Evolutionary conservation across 2,888 invertebrate genomes (phyloP).

Genomic region (Yponomeuta cagnagella): DNA sequence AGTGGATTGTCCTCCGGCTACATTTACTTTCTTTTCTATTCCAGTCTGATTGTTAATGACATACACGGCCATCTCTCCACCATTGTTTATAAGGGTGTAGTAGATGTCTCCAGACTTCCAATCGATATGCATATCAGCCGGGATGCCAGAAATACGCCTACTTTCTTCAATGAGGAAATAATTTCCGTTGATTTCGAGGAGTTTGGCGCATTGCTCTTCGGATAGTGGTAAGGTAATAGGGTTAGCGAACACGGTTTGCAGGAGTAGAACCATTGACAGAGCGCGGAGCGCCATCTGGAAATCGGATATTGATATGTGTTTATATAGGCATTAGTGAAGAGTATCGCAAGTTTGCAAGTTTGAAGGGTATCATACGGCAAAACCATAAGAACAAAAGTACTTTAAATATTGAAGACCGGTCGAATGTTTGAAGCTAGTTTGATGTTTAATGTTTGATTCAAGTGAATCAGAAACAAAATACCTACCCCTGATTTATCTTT

Average conservation of each 20-base stretch:
- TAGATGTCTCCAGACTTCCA: slow-evolving; percentile 61
- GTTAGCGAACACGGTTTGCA: not conserved
- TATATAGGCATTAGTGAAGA: no score
- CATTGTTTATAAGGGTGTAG: slow-evolving; percentile 54
- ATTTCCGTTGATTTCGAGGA: slow-evolving; percentile 50
- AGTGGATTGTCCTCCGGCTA: slow-evolving; percentile 58
- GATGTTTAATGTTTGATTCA: no score
- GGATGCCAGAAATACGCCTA: slow-evolving; percentile 48
- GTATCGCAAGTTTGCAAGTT: no score
- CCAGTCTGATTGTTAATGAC: slow-evolving; percentile 41
- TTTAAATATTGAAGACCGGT: no score
- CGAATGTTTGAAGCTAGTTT: no score
- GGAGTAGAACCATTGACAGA: no score
- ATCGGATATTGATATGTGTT: no score
- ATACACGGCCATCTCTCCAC: slow-evolving; percentile 58
- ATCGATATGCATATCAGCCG: slow-evolving; percentile 60
- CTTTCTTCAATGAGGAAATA: slow-evolving; percentile 43
- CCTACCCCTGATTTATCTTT: no score
- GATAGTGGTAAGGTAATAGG: slow-evolving; percentile 26
- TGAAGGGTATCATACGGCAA: no score
- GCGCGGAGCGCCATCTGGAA: no score
- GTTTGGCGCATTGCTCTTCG: slow-evolving; percentile 20
- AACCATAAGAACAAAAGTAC: no score
- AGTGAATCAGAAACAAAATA: no score
- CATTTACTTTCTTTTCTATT: slow-evolving; percentile 52